Evolutionary conservation across 2,113 vertebrate species (phyloP), one percentile per base, ranked within the genome.

Genomic region (Ophiodon elongatus): DNA sequence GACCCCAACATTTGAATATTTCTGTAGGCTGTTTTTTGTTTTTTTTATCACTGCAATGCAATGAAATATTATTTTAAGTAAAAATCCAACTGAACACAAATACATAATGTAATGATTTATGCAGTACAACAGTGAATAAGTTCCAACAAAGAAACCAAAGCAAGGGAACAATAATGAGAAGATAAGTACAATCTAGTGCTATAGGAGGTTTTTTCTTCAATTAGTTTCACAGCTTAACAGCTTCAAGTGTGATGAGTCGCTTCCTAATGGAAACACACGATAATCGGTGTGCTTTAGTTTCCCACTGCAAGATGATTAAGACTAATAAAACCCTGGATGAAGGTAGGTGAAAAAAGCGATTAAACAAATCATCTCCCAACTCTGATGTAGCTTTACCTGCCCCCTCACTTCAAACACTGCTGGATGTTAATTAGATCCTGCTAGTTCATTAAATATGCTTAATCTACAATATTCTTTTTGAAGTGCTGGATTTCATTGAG

Each of bases 271-370:
- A 73, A 86, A 75, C 27, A 10, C 13, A 21, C 2, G 8, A 50
- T 57, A 76, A 77, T 85, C 54, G 75, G 43, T 52, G 4, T 54
- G 64, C 73, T 88, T 83, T 62, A 83, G 35, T 84, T 84, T 77
- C 23, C 50, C 65, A 33, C 35, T 70, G 76, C 56, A 69, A 31
- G 9, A 43, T 35, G 68, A 88, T 88, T 88, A 70, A 74, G 33
- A 70, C 45, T 21, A 68, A 83, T 84, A 75, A 76, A 27, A 60
- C n/a, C 0, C 43, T 17, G 52, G 13, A 65, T 77, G 25, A 27
- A 59, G 75, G 70, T 56, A 75, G 6, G 10, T 27, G 14, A 37
- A 68, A 65, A 50, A 37, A 2, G 29, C 1, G 2, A 82, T 90
- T 88, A 84, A 77, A 19, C 6, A 62, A 69, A 79, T 85, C 23